A percentile compares a stretch with the other conserved stretches of the same genome.
phyloP scores from a whole-genome alignment of 2,797 vertebrate species.

The Typhlichthys subterraneus region DNA sequence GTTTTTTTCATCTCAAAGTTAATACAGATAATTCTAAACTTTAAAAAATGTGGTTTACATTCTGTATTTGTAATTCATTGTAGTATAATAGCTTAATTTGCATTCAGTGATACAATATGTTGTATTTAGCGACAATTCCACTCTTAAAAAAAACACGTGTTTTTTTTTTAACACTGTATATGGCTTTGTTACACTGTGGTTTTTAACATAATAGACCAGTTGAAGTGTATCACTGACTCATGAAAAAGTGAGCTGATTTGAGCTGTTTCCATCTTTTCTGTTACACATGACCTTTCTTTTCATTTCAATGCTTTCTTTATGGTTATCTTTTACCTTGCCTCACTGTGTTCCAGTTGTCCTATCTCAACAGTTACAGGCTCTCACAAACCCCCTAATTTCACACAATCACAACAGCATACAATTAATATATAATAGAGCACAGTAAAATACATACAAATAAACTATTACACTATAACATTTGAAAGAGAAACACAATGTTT shows the following conservation, averaged over 20 bases:
- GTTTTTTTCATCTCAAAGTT: conserved; percentile 22
- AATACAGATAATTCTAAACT: conserved; percentile 10
- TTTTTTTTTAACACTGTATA: neutral
- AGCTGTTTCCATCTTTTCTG: conserved; percentile 43
- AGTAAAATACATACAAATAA: neutral
- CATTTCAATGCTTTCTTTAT: conserved; percentile 29
- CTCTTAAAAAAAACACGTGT: too few species aligned
- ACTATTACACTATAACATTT: too few species aligned
- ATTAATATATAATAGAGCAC: neutral
- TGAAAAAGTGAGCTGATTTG: conserved; percentile 30
- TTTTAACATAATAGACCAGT: conserved; percentile 21
- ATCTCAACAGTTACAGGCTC: conserved; percentile 5
- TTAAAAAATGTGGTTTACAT: conserved; percentile 14
- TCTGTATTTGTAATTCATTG: conserved; percentile 6
- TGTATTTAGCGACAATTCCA: too few species aligned
- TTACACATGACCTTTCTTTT: conserved; percentile 27
- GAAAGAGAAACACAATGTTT: too few species aligned
- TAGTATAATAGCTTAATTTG: too few species aligned
- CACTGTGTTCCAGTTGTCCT: conserved; percentile 28
- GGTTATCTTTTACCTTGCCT: conserved; percentile 47
- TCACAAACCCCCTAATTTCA: neutral
- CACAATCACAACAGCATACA: neutral
- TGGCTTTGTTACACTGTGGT: neutral
- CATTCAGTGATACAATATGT: too few species aligned
- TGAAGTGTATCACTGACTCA: conserved; percentile 40